phyloP scores from a whole-genome alignment of 2,888 invertebrate species.

The Cremastinae sp. region DNA sequence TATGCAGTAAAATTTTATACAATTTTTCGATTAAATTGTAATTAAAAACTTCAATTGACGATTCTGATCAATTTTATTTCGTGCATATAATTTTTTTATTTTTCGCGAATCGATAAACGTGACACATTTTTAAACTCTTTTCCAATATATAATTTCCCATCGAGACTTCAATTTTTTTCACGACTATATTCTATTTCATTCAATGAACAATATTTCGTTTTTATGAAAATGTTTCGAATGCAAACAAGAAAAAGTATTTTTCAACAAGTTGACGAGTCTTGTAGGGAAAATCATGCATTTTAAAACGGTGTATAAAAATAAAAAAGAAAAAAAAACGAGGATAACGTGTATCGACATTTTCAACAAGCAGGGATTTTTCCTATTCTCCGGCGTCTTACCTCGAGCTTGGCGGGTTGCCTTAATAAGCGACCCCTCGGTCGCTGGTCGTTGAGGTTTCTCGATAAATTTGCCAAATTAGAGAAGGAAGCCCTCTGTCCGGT shows the following conservation, averaged over 20 bases:
- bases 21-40: too few relatives aligned
- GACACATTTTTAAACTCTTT: not conserved
- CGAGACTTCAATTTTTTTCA: too few relatives aligned
- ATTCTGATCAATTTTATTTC: not conserved
- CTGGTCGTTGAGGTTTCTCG: conserved; percentile 70
- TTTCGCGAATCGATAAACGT: conserved; percentile 24
- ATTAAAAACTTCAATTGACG: not conserved
- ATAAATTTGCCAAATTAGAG: conserved; percentile 79
- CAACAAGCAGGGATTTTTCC: conserved; percentile 23
- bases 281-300: not conserved
- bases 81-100: not conserved
- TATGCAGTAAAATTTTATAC: conserved; percentile 43
- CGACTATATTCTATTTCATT: too few relatives aligned
- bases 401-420: conserved; percentile 66
- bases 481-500: conserved; percentile 77
- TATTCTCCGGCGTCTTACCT: conserved; percentile 70
- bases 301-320: not conserved
- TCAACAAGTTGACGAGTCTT: too few relatives aligned
- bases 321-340: not conserved
- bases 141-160: not conserved
- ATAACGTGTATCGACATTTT: not conserved
- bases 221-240: too few relatives aligned
- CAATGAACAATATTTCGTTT: too few relatives aligned
- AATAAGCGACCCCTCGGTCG: conserved; percentile 64
- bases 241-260: too few relatives aligned